These are phyloP conservation scores for Opisthocomus hoazin DNA, from an alignment of 2,113 vertebrate genomes.

Conservation along the genomic window DNA sequence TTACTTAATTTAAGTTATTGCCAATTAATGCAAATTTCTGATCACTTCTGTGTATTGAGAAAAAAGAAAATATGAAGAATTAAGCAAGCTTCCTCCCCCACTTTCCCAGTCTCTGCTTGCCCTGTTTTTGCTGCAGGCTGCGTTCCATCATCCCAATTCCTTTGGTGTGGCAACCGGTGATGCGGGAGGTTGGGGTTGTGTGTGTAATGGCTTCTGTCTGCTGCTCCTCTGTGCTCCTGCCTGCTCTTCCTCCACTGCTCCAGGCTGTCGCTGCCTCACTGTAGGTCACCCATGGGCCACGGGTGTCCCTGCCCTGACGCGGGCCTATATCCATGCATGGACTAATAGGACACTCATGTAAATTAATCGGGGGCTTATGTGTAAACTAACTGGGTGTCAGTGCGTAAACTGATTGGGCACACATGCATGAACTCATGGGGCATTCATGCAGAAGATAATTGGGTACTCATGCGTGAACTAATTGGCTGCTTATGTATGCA, in stretches of 20 bases:
- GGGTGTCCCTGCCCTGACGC: accelerated
- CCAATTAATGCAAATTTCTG: neutral
- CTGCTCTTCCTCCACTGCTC: neutral
- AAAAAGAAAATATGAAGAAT: neutral
- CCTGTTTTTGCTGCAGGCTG: accelerated
- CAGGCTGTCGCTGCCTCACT: neutral
- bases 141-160: neutral
- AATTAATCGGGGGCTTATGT: neutral
- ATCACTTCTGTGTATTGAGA: neutral
- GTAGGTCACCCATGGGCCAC: neutral
- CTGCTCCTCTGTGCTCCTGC: accelerated
- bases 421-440: neutral
- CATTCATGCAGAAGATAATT: neutral
- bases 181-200: neutral
- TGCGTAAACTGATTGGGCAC: neutral
- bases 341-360: neutral
- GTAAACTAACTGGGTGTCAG: neutral
- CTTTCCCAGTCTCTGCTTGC: neutral
- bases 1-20: neutral
- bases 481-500: neutral
- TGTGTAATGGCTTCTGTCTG: neutral
- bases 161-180: neutral
- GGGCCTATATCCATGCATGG: neutral
- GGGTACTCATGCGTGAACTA: neutral
- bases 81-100: neutral